A percentile compares a stretch with the other conserved stretches of the same genome.
These are phyloP conservation scores for Taenaris catops DNA, from an alignment of 2,888 invertebrate genomes.

Conservation along the genomic window DNA sequence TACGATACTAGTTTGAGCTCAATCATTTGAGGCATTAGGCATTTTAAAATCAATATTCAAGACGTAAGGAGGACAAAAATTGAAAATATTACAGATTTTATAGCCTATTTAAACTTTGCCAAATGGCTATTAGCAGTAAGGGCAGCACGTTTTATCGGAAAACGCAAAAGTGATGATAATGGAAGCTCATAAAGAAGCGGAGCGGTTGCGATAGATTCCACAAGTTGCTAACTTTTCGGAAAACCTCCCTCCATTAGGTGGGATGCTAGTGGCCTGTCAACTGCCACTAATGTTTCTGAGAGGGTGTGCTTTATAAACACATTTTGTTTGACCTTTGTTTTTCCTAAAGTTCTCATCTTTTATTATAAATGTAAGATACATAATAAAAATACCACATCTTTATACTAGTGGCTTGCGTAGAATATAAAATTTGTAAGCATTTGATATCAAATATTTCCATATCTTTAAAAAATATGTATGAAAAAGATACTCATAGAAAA, in stretches of 20 bases:
- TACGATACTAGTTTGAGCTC: too few species aligned
- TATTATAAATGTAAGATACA: too few species aligned
- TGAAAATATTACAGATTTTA: slow-evolving; percentile 61
- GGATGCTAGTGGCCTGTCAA: slow-evolving; percentile 55
- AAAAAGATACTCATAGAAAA: too few species aligned
- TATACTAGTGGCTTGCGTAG: too few species aligned
- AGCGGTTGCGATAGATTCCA: slow-evolving; percentile 64
- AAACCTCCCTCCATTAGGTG: slow-evolving; percentile 59
- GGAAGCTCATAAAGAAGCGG: slow-evolving; percentile 70
- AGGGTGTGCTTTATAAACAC: slow-evolving; percentile 19
- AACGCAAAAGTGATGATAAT: slow-evolving; percentile 72
- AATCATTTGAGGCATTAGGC: too few species aligned
- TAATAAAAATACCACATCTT: too few species aligned
- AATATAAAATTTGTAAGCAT: too few species aligned
- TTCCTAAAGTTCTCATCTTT: too few species aligned
- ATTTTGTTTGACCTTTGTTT: slow-evolving; percentile 14
- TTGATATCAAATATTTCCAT: too few species aligned
- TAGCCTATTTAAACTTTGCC: slow-evolving; percentile 55
- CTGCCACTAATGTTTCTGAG: slow-evolving; percentile 29
- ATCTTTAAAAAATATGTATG: too few species aligned
- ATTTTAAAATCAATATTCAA: slow-evolving; percentile 22
- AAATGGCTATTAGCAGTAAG: slow-evolving; percentile 64
- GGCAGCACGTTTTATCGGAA: slow-evolving; percentile 72
- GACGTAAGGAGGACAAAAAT: slow-evolving; percentile 35
- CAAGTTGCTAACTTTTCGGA: slow-evolving; percentile 69